Base-by-base conservation (phyloP, 2,888 invertebrate genomes). In the Synanthedon vespiformis region DNA sequence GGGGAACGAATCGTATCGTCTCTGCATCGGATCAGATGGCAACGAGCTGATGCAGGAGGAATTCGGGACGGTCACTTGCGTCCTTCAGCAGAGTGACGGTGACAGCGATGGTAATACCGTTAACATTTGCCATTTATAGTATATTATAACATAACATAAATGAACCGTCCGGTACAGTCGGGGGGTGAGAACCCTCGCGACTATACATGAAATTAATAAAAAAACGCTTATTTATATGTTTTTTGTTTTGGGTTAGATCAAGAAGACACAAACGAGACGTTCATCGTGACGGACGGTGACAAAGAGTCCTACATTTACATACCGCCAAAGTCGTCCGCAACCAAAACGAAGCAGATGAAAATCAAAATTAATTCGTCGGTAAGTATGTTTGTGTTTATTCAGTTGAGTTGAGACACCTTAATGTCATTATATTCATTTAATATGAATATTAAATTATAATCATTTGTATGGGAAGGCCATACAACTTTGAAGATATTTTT, bases 241-340 rank as follows among this genome's bases (percentile, higher is more conserved):
- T 6, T 62, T 60, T 0, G 64, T 12, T 48, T 48, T 48, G 73
- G 73, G 76, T 41, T 13, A 41, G 41, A 41, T 4, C 41, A 41
- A 12, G 41, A 11, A 12, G 41, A 41, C 5, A 13, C 5, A 6
- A 0, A 4, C n/a, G 41, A 41, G 41, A 1, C 8, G 3, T 41
- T 13, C n/a, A 13, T n/a, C 5, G n/a, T 44, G 44, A 44, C 0
- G 61, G 61, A 77, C 0, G 61, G 61, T 0, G 76, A 73, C 0
- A 62, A 63, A 3, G 72, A 79, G 0, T 64, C 79, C 0, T 84
- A 77, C 12, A 72, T 85, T n/a, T 70, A 84, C 68, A 62, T 83
- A 44, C 44, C 5, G 2, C 11, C 44, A 13, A 44, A 22, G 22
- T 1, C 22, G 1, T 22, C 44, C 2, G 5, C 13, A 41, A 12